Evolutionary conservation across 1,140 invertebrate genomes (phyloP), one percentile per base, ranked within the genome.

Genomic region (Pomacea maculata): DNA sequence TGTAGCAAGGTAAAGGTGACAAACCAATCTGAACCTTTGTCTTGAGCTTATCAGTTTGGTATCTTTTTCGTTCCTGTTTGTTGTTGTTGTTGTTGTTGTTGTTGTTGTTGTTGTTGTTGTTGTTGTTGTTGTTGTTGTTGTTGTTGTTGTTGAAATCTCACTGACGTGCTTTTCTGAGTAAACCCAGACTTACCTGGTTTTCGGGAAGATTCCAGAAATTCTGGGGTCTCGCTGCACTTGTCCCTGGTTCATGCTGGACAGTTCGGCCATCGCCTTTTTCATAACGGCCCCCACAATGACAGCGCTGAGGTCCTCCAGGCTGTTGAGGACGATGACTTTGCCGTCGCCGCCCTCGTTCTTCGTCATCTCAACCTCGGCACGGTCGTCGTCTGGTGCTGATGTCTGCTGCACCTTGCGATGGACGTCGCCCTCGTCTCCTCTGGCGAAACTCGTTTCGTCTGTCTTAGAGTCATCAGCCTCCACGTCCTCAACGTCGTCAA

Each of bases 231-330:
- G 67, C 12, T 71, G 61, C 29, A 82, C n/a, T 9, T n/a, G 54
- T 10, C 29, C 57, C 73, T 81, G 78, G 9, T 81, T 67, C 17
- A 82, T 68, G 21, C 78, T 80, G 15, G 77, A 34, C 68, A 81
- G 71, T 34, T 85, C 83, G 12, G 68, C 80, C 57, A 80, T 64
- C 63, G 83, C 83, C 72, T 79, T 84, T 75, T 87, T 89, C 70
- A 90, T 83, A 10, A 89, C 85, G 61, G 88, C 86, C 15, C 88
- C 87, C 68, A 88, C 87, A 55, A 90, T 84, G 25, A 88, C 87
- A 57, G 85, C 78, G 12, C 88, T 86, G 45, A 89, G 75, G 29
- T 89, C 88, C 81, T 90, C 88, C 74, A 90, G 81, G 71, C 84
- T 87, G 67, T 82, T 81, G 71, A 90, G 85, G 55, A 87, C 80